Evolutionary conservation across 2,888 invertebrate species (phyloP), one percentile per base, ranked within the genome.

Genomic region (Agonopterix alstromeriana): DNA sequence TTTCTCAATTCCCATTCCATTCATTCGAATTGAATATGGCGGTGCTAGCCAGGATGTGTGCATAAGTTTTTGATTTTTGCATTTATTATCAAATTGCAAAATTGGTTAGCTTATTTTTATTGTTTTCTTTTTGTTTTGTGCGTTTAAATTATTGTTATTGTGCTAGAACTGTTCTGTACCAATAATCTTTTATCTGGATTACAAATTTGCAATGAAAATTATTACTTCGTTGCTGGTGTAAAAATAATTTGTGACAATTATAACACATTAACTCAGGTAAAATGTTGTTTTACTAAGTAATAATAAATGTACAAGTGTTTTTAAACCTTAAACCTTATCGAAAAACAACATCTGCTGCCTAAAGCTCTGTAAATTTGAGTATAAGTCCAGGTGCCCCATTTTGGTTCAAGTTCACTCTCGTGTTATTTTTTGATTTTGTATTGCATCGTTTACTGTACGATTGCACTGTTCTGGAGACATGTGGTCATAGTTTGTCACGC

Each of bases 191-290:
- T 62, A 58, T 61, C 63, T 72, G 67, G 69, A 78, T 68, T 63
- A 65, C 60, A 65, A 53, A 66, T 74, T 79, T 84, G 86, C 82
- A 77, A 88, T 88, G 87, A 86, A 82, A 85, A 78, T 79, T 79
- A 74, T 79, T 81, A 83, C 77, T 82, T 82, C 84, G 77, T 76
- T 84, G 73, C 73, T 79, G 84, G 84, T 87, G 81, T 88, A 87
- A 88, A 87, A 88, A 87, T 86, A 86, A 85, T 87, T 27, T 86
- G 82, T 86, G 87, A 84, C 79, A 80, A 86, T 77, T 81, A 82
- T 77, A 82, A 69, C 74, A 67, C 73, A 72, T 67, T 75, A 72
- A 60, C 70, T 73, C 85, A 86, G 86, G 87, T 86, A 86, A 84
- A 70, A 67, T 66, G 62, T 70, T 75, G 69, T 79, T 80, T 73